phyloP scores from a whole-genome alignment of 2,113 vertebrate genomes.

The Rynchops niger region DNA sequence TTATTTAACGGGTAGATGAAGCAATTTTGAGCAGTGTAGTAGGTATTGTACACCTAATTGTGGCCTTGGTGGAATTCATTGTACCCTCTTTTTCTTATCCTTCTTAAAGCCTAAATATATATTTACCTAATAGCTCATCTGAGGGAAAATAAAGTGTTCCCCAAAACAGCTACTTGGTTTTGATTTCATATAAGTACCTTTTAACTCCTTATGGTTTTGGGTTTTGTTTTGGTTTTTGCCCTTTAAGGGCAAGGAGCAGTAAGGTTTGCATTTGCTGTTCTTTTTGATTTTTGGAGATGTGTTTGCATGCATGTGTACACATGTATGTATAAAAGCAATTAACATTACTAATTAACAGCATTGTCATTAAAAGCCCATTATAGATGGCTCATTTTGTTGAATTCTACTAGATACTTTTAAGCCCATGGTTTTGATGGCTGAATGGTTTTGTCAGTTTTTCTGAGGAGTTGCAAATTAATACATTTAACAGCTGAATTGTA shows the following conservation, averaged over 20 bases:
- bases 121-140: background rate
- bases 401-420: background rate
- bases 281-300: background rate
- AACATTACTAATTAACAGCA: background rate
- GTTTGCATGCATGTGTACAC: background rate
- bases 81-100: background rate
- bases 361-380: background rate
- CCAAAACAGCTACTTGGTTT: background rate
- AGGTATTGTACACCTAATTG: background rate
- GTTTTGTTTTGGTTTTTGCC: background rate
- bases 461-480: background rate
- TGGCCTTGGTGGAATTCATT: background rate
- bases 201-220: background rate
- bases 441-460: background rate
- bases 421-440: background rate
- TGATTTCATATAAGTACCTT: constrained; percentile 14
- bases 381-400: background rate
- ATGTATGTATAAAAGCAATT: background rate
- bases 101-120: background rate
- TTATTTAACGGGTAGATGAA: background rate
- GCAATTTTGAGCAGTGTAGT: background rate
- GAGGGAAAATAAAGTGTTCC: background rate
- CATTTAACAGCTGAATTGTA: background rate
- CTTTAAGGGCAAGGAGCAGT: background rate
- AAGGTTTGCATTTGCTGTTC: background rate